Conservation (phyloP, 1,140 invertebrate species). For the Melitaea cinxia region DNA sequence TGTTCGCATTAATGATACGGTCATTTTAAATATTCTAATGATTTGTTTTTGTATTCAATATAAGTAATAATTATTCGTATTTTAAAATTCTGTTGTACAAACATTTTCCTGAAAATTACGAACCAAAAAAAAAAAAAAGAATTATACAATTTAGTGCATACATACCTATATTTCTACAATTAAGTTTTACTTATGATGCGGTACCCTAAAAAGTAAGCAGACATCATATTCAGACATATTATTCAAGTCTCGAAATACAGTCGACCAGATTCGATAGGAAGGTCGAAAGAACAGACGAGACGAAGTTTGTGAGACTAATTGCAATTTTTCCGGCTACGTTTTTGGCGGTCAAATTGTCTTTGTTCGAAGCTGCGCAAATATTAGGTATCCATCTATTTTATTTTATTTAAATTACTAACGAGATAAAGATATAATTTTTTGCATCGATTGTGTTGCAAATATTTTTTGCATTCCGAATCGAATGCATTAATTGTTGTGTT, state of each 20-base stretch:
- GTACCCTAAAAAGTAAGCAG: not conserved
- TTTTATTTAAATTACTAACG: not conserved
- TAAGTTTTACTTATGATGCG: not conserved
- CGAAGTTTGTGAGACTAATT: slow-evolving; percentile 34
- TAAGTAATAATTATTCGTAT: no score
- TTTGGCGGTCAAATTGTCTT: slow-evolving; percentile 15
- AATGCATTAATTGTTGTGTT: not conserved
- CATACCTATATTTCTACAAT: no score
- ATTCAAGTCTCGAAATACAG: not conserved
- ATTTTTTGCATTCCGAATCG: not conserved
- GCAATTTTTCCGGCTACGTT: slow-evolving; percentile 35
- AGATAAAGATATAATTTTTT: not conserved
- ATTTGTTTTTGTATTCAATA: no score
- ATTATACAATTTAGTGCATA: no score
- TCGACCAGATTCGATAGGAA: slow-evolving; percentile 30
- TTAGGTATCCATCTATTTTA: not conserved
- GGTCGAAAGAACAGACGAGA: slow-evolving; percentile 33
- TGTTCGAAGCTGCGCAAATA: slow-evolving; percentile 10
- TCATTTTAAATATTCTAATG: no score
- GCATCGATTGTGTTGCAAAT: not conserved
- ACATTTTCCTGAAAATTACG: no score
- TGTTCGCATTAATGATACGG: no score
- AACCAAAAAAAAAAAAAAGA: no score
- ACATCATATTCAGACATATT: not conserved
- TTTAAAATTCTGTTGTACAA: no score